Conservation (phyloP, 2,797 vertebrate species). For the Loriculus beryllinus region DNA sequence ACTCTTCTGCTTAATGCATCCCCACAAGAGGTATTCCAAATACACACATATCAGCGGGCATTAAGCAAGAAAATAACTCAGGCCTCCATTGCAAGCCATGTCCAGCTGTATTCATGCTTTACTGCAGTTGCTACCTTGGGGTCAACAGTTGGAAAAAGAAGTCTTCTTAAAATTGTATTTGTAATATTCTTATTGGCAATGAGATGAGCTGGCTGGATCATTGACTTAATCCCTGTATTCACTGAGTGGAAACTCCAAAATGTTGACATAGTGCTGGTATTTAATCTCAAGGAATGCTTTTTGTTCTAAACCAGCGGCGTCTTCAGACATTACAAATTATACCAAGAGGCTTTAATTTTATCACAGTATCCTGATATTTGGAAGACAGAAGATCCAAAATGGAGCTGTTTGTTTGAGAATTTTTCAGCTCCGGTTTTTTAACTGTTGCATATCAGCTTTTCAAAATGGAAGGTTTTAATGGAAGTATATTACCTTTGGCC, state of each 20-base stretch:
- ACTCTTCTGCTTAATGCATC: slow-evolving; percentile 28
- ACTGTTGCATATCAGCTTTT: not conserved
- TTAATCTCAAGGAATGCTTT: slow-evolving; percentile 53
- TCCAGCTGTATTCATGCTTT: not conserved
- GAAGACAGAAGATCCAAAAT: not conserved
- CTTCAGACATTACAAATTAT: not conserved
- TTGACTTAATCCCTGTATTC: slow-evolving; percentile 19
- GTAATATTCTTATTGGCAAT: slow-evolving; percentile 33
- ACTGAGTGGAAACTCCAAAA: slow-evolving; percentile 34
- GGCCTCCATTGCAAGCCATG: not conserved
- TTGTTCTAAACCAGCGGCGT: not conserved
- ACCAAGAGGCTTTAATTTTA: not conserved
- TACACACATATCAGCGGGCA: not conserved
- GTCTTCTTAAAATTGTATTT: not conserved
- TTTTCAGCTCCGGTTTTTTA: not conserved
- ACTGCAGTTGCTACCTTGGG: not conserved
- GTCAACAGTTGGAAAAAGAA: slow-evolving; percentile 26
- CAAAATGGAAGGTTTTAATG: not conserved
- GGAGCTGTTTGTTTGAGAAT: not conserved
- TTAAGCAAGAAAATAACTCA: not conserved
- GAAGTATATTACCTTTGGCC: not conserved
- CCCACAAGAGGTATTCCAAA: not conserved
- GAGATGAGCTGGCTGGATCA: not conserved
- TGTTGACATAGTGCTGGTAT: slow-evolving; percentile 26
- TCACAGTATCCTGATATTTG: not conserved